Percentiles rank a stretch among this genome's conserved stretches.
phyloP scores from a whole-genome alignment of 2,797 vertebrate species.

The Acridotheres tristis region DNA sequence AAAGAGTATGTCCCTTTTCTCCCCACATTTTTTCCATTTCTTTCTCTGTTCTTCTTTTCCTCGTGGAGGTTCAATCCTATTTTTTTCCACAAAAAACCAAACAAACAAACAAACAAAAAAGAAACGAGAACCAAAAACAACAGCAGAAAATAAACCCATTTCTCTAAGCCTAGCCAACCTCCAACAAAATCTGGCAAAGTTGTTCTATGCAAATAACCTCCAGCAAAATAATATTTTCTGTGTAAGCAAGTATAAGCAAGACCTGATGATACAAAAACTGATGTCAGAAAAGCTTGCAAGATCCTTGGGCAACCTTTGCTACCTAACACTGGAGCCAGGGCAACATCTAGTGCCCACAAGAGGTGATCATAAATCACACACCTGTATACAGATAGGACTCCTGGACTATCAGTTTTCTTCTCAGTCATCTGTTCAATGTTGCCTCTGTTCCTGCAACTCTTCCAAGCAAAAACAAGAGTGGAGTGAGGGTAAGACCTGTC shows the following conservation, averaged over 20 bases:
- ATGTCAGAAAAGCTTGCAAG: neutral
- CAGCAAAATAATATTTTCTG: neutral
- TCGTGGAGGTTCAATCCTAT: fast-evolving
- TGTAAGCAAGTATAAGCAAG: neutral
- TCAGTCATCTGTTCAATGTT: neutral
- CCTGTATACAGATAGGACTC: neutral
- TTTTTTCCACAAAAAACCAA: neutral
- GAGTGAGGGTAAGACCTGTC: neutral
- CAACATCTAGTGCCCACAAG: neutral
- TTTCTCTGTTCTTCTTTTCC: neutral
- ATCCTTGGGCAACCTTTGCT: neutral
- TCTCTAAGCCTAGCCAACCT: neutral
- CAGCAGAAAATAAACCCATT: neutral
- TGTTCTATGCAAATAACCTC: neutral
- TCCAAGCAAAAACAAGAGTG: neutral
- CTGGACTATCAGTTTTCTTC: neutral
- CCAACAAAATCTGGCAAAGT: neutral
- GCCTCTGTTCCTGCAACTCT: neutral
- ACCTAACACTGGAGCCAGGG: neutral
- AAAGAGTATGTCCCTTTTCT: neutral
- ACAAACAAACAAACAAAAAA: neutral
- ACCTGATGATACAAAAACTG: neutral
- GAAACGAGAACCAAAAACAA: neutral
- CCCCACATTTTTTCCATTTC: neutral
- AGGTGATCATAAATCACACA: neutral